Percentiles rank a stretch among this genome's conserved stretches.
Evolutionary conservation across 2,888 invertebrate genomes (phyloP).

Genomic region (Heterodera filipjevi): DNA sequence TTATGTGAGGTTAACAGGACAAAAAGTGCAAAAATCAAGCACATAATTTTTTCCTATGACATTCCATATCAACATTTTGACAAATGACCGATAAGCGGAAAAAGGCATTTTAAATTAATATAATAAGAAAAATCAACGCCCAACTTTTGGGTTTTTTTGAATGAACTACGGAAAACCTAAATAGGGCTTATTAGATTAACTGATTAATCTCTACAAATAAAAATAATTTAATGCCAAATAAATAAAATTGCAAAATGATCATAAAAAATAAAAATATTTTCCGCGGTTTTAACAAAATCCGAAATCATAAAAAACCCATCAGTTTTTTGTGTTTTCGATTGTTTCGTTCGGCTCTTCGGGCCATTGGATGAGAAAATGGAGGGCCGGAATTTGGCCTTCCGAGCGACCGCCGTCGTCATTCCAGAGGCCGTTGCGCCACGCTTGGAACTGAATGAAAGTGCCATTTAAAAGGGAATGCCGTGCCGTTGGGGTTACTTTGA

Average conservation of each 20-base stretch:
- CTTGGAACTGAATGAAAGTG: constrained; percentile 27
- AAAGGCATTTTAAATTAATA: too few relatives aligned
- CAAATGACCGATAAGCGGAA: too few relatives aligned
- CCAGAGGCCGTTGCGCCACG: constrained; percentile 47
- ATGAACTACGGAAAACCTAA: too few relatives aligned
- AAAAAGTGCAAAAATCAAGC: too few relatives aligned
- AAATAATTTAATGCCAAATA: not conserved
- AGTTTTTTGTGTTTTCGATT: not conserved
- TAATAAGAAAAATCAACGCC: too few relatives aligned
- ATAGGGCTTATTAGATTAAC: too few relatives aligned
- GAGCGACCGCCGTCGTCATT: constrained; percentile 46
- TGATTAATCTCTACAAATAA: too few relatives aligned
- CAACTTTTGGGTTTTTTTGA: too few relatives aligned
- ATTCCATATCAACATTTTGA: too few relatives aligned
- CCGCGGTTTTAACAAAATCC: not conserved
- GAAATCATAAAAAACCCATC: not conserved
- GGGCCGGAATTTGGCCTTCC: constrained; percentile 48
- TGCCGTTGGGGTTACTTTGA: constrained; percentile 39
- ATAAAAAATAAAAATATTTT: not conserved
- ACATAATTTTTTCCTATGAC: too few relatives aligned
- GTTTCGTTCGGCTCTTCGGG: constrained; percentile 35
- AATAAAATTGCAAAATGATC: not conserved
- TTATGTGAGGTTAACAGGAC: too few relatives aligned
- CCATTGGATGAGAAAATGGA: constrained; percentile 50
- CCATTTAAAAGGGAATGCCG: not conserved